phyloP scores from a whole-genome alignment of 64 coral and sea anemone genomes.

The Cladopsammia gracilis region DNA sequence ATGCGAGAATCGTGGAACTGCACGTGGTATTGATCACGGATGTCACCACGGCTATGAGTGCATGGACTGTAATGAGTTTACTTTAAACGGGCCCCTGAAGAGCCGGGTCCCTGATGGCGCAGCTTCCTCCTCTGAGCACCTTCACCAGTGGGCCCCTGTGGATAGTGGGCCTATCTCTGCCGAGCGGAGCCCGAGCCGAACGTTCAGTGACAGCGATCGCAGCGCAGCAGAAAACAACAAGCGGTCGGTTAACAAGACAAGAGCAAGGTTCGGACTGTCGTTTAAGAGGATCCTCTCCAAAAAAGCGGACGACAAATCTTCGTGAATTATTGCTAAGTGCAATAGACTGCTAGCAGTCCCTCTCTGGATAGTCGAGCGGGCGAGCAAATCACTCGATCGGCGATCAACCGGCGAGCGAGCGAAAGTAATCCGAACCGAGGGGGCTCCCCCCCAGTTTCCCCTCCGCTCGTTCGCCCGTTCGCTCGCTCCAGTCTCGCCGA shows the following conservation, averaged over 20 bases:
- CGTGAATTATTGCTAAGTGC: background rate
- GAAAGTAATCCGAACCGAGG: too few relatives aligned
- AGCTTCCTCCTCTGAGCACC: conserved; percentile 21
- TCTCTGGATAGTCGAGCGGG: too few relatives aligned
- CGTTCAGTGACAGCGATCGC: conserved; percentile 11
- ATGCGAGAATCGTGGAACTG: background rate
- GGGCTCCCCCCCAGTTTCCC: too few relatives aligned
- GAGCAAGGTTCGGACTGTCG: conserved; percentile 54
- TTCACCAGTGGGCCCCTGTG: background rate
- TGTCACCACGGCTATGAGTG: conserved; percentile 11
- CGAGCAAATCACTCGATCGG: too few relatives aligned
- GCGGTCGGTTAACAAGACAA: conserved; percentile 32
- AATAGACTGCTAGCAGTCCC: background rate
- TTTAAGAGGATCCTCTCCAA: conserved; percentile 42
- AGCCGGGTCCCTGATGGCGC: conserved; percentile 40
- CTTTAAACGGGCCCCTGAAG: background rate
- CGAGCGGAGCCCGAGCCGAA: background rate
- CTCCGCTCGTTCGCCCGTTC: too few relatives aligned
- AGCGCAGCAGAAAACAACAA: background rate
- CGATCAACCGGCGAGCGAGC: too few relatives aligned
- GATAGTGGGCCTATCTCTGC: conserved; percentile 22
- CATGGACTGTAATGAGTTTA: background rate
- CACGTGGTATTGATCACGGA: background rate
- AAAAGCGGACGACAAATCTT: conserved; percentile 4
- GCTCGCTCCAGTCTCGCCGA: too few relatives aligned